Percentiles rank a stretch among this genome's conserved stretches.
These are phyloP conservation scores for Poeciliopsis retropinna DNA, from an alignment of 2,113 vertebrate species.

Conservation along the genomic window DNA sequence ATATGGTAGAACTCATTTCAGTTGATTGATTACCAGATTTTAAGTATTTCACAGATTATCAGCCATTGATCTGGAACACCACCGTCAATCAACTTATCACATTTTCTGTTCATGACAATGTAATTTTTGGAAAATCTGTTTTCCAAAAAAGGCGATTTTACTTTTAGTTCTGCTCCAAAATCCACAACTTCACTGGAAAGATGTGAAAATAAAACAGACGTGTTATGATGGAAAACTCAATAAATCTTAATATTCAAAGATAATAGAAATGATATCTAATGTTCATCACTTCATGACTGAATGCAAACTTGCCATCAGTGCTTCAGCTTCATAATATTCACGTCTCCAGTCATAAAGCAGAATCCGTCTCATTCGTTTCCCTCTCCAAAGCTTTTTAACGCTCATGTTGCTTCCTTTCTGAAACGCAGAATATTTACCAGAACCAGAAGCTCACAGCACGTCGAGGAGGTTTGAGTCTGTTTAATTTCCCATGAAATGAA, in stretches of 20 bases:
- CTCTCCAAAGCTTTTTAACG: constrained; percentile 6
- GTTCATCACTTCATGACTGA: neutral
- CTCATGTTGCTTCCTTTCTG: constrained; percentile 51
- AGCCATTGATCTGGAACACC: too few species aligned
- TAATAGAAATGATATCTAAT: neutral
- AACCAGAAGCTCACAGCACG: constrained; percentile 19
- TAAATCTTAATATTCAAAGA: neutral
- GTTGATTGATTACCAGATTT: too few species aligned
- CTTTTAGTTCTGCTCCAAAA: too few species aligned
- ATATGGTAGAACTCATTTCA: too few species aligned
- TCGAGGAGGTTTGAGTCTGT: neutral
- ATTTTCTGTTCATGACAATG: too few species aligned
- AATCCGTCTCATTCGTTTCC: neutral
- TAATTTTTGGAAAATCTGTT: too few species aligned
- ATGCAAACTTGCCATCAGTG: neutral
- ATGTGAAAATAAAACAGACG: too few species aligned
- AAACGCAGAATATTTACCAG: constrained; percentile 43
- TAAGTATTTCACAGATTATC: too few species aligned
- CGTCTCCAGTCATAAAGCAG: constrained; percentile 1
- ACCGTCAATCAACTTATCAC: too few species aligned
- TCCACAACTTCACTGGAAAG: too few species aligned
- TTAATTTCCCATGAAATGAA: constrained; percentile 1
- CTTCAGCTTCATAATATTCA: constrained; percentile 2
- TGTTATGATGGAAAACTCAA: too few species aligned
- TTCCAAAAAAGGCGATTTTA: too few species aligned